Base-by-base conservation (phyloP, 1,140 invertebrate species). In the Notospermus geniculatus region DNA sequence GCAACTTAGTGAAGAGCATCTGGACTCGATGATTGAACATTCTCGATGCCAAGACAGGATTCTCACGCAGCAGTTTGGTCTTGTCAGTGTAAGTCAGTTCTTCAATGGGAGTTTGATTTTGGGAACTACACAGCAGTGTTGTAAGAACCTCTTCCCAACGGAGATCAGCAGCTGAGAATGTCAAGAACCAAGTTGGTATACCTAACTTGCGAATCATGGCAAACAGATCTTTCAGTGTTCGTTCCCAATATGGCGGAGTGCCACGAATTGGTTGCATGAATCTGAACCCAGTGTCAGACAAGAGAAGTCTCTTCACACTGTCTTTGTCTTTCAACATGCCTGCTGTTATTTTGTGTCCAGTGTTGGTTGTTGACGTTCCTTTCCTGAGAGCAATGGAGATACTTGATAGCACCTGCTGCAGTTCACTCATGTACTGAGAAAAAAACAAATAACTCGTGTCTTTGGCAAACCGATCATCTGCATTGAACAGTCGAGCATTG, bases 221-320 rank as follows among this genome's bases (percentile, higher is more conserved):
- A n/a, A 32, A 27, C 2, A 55, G n/a, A 27, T 55, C 29, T 32
- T 28, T 55, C 19, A n/a, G 19, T 19, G 29, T n/a, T 11, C 5
- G 9, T n/a, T 32, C 17, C 25, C 25, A 27, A 27, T 23, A 50
- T n/a, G 46, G 46, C 4, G 46, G 46, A 23, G 46, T 55, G 17
- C 54, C 54, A 29, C 54, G 23, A 7, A 55, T 28, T 55, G 54
- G 54, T 55, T 55, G 23, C 54, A 55, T 28, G 27, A 55, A 55
- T 30, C 29, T 27, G 29, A 28, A 27, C 7, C 54, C 23, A 28
- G 7, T 27, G n/a, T 50, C 25, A 50, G n/a, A 50, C 46, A 23
- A 23, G 5, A 50, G 25, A 5, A 50, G 4, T 7, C 25, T 27
- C 9, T 50, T 50, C 46, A 50, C n/a, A 27, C n/a, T 50, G 19